Evolutionary conservation across 2,797 vertebrate genomes (phyloP).

Genomic region (Margarornis squamiger): DNA sequence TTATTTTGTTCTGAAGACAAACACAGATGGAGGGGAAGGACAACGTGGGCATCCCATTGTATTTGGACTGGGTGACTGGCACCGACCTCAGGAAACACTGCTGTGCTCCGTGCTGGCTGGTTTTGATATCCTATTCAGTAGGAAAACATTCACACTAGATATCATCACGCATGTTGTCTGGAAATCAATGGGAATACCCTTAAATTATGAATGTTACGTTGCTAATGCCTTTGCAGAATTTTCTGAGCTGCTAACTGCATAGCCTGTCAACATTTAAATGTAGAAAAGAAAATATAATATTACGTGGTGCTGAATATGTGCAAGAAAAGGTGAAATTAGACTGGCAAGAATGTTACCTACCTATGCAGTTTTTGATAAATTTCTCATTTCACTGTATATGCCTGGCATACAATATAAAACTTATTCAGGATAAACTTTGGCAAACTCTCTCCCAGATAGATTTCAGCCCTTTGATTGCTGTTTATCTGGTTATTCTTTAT

Average conservation of each 20-base stretch:
- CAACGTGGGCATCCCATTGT: accelerated
- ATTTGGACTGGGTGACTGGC: too few relatives aligned
- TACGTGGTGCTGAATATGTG: neutral
- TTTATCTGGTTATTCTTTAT: neutral
- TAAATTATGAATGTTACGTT: neutral
- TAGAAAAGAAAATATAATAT: conserved; percentile 4
- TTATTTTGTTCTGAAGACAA: neutral
- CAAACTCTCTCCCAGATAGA: neutral
- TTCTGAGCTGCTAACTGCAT: neutral
- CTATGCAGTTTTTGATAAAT: neutral
- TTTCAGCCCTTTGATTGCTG: neutral
- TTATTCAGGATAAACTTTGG: neutral
- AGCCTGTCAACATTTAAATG: neutral
- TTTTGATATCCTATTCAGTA: neutral
- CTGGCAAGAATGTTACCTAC: neutral
- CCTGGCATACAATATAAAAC: neutral
- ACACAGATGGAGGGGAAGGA: neutral
- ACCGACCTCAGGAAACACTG: neutral
- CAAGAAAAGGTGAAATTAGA: neutral
- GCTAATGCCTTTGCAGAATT: neutral
- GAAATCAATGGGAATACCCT: neutral
- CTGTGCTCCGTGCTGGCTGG: neutral
- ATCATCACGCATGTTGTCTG: neutral
- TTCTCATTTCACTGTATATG: neutral
- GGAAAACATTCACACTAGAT: neutral